phyloP scores from a whole-genome alignment of 2,797 vertebrate species.

The Tragelaphus oryx region DNA sequence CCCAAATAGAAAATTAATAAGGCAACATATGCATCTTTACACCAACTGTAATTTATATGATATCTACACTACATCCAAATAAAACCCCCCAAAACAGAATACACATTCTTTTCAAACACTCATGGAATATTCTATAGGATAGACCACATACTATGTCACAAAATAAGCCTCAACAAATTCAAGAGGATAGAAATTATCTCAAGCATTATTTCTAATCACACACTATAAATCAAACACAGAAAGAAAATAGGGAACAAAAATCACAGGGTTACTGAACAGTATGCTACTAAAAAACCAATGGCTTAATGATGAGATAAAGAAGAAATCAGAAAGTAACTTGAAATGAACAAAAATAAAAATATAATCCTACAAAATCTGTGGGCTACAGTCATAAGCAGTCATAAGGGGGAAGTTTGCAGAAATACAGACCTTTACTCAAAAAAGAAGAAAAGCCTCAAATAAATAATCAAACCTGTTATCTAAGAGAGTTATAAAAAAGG shows the following conservation, averaged over 20 bases:
- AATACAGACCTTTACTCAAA: background rate
- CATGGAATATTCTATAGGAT: background rate
- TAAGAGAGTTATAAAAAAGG: background rate
- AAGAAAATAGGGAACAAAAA: background rate
- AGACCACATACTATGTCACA: background rate
- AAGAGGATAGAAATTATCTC: background rate
- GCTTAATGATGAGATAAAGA: background rate
- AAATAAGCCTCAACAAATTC: background rate
- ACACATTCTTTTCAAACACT: background rate
- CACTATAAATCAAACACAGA: background rate
- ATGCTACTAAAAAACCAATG: background rate
- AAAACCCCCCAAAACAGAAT: rapidly evolving
- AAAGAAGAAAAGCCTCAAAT: background rate
- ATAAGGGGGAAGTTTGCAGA: background rate
- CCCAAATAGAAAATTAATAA: background rate
- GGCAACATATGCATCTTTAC: background rate
- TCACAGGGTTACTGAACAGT: background rate
- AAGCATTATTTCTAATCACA: background rate
- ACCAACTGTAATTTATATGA: background rate
- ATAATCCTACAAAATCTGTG: background rate
- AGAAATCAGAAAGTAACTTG: background rate
- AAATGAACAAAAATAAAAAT: background rate
- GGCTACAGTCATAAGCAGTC: background rate
- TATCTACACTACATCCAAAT: background rate
- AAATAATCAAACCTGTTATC: background rate